phyloP scores from a whole-genome alignment of 2,113 vertebrate species.

The Caranx melampygus region DNA sequence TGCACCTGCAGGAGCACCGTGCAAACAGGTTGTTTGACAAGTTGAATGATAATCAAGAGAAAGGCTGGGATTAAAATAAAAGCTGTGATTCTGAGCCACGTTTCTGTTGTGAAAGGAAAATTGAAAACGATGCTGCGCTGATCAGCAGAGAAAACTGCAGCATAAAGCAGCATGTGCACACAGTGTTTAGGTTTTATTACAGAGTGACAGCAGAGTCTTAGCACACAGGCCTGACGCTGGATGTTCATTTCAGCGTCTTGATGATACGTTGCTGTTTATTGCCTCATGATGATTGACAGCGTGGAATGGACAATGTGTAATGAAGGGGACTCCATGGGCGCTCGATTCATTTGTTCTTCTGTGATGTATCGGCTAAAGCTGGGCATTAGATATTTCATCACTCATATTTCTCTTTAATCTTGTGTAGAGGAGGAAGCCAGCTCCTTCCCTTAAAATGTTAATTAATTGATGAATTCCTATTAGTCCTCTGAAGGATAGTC shows the following conservation, averaged over 20 bases:
- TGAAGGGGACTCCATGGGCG: not conserved
- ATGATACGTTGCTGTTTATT: conserved; percentile 15
- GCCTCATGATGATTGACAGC: conserved; percentile 20
- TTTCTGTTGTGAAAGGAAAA: not conserved
- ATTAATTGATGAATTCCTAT: conserved; percentile 12
- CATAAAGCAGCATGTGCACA: not conserved
- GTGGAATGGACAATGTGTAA: not conserved
- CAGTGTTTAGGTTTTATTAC: not conserved
- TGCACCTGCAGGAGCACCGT: not conserved
- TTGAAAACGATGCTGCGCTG: not conserved
- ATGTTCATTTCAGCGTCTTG: not conserved
- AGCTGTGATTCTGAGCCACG: not conserved
- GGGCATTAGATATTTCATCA: conserved; percentile 19
- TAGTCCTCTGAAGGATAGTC: not conserved
- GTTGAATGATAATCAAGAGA: conserved; percentile 16
- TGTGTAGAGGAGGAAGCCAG: not conserved
- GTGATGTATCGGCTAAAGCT: not conserved
- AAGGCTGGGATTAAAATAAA: conserved; percentile 18
- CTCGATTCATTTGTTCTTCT: conserved; percentile 15
- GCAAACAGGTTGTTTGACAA: not conserved
- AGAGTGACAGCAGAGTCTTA: not conserved
- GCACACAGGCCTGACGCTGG: not conserved
- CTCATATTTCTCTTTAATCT: conserved; percentile 24
- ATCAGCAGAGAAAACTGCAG: not conserved
- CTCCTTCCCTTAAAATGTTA: not conserved